Percentiles rank a stretch among this genome's conserved stretches.
phyloP scores from a whole-genome alignment of 2,888 invertebrate genomes.

The Chrysolina americana region DNA sequence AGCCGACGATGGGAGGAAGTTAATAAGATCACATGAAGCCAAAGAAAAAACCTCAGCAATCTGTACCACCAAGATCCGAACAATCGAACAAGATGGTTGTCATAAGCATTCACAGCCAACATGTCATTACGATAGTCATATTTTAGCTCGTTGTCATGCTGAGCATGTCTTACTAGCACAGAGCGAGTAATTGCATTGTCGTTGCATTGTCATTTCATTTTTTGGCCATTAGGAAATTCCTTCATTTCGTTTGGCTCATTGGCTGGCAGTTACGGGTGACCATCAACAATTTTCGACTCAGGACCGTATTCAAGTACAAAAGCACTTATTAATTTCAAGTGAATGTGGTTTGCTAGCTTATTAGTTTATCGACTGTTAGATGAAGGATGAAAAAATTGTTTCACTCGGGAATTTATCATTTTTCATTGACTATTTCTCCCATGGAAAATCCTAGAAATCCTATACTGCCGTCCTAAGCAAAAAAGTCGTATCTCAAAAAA shows the following conservation, averaged over 20 bases:
- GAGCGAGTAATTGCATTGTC: constrained; percentile 8
- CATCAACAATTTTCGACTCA: background rate
- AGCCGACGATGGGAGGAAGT: too few species aligned
- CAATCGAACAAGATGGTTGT: constrained; percentile 13
- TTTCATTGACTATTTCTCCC: too few species aligned
- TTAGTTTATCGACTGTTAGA: too few species aligned
- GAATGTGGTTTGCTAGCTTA: too few species aligned
- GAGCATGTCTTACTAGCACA: constrained; percentile 14
- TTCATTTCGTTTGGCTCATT: constrained; percentile 19
- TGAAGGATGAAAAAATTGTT: too few species aligned
- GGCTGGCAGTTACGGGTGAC: background rate
- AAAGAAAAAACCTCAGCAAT: background rate
- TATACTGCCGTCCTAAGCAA: too few species aligned
- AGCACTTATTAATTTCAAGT: too few species aligned
- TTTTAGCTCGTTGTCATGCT: background rate
- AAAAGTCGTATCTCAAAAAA: too few species aligned
- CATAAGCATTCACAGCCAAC: constrained; percentile 8
- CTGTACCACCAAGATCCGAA: background rate
- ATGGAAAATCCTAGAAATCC: too few species aligned
- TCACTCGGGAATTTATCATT: too few species aligned
- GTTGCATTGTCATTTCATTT: constrained; percentile 16
- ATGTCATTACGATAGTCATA: constrained; percentile 7
- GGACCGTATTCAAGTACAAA: background rate
- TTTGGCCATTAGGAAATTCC: constrained; percentile 5
- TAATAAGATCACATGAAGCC: background rate